A percentile compares a stretch with the other conserved stretches of the same genome.
Evolutionary conservation across 1,140 invertebrate genomes (phyloP).

Genomic region (Drosophila auraria): DNA sequence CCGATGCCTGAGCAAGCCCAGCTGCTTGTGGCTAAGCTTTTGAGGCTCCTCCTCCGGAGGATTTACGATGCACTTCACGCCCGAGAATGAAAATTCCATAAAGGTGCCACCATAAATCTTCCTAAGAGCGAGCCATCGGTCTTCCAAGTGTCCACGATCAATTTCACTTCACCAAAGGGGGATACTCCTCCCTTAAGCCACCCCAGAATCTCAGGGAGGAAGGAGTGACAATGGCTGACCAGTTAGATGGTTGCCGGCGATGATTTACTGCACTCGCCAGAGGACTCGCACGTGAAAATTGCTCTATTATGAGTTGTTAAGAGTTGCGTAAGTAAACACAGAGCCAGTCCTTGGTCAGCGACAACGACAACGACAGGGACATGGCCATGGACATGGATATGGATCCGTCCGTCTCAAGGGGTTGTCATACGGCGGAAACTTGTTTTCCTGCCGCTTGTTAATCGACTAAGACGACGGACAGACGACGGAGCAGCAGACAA

Average conservation of each 20-base stretch:
- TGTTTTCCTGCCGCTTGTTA: conserved; percentile 64
- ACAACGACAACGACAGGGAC: conserved; percentile 36
- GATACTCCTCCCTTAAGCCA: conserved; percentile 13
- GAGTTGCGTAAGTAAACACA: conserved; percentile 77
- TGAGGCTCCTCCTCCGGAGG: not conserved
- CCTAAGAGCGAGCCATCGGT: conserved; percentile 48
- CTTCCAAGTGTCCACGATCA: conserved; percentile 73
- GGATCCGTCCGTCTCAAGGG: conserved; percentile 62
- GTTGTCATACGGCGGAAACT: conserved; percentile 52
- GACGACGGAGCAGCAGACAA: conserved; percentile 4
- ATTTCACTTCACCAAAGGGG: conserved; percentile 61
- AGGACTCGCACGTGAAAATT: conserved; percentile 82
- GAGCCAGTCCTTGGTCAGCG: conserved; percentile 41
- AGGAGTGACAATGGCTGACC: conserved; percentile 73
- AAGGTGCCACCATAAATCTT: conserved; percentile 70
- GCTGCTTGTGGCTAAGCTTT: conserved; percentile 42
- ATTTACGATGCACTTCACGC: conserved; percentile 45
- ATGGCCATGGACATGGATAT: conserved; percentile 48
- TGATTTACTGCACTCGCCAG: conserved; percentile 67
- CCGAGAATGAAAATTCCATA: conserved; percentile 51
- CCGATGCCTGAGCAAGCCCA: conserved; percentile 23
- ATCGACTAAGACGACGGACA: conserved; percentile 52
- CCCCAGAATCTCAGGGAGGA: conserved; percentile 31
- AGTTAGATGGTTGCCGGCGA: conserved; percentile 54
- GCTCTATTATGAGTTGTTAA: conserved; percentile 85